A percentile compares a stretch with the other conserved stretches of the same genome.
Evolutionary conservation across 2,113 vertebrate genomes (phyloP).

Genomic region (Telmatochromis sp.): DNA sequence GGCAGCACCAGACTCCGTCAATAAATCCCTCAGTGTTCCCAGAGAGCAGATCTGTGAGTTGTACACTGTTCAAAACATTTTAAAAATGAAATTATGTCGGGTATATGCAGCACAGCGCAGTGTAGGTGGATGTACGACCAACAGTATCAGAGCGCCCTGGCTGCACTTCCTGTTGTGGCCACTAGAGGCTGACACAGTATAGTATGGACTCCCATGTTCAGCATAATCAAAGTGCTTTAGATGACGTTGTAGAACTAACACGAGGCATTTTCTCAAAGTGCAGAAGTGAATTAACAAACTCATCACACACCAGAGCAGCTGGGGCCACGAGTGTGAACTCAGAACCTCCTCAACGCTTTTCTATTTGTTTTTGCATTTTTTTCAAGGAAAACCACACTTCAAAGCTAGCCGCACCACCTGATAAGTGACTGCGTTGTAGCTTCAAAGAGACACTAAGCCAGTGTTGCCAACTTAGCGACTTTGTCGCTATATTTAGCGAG

Average conservation of each 20-base stretch:
- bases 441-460: background rate
- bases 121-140: background rate
- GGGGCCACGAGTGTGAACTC: background rate
- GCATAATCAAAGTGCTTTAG: background rate
- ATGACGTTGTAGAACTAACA: background rate
- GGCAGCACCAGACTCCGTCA: background rate
- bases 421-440: background rate
- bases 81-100: rapidly evolving
- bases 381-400: rapidly evolving
- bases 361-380: background rate
- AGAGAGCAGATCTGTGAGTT: rapidly evolving
- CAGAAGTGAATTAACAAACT: background rate
- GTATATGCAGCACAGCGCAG: rapidly evolving
- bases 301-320: background rate
- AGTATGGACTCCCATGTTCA: background rate
- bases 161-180: background rate
- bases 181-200: background rate
- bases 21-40: background rate
- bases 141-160: background rate
- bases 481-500: too few species aligned
- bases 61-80: rapidly evolving
- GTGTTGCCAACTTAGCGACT: too few species aligned
- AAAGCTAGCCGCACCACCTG: background rate
- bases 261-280: rapidly evolving
- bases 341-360: background rate